phyloP scores from a whole-genome alignment of 2,888 invertebrate species.

The Tipula vernalis region DNA sequence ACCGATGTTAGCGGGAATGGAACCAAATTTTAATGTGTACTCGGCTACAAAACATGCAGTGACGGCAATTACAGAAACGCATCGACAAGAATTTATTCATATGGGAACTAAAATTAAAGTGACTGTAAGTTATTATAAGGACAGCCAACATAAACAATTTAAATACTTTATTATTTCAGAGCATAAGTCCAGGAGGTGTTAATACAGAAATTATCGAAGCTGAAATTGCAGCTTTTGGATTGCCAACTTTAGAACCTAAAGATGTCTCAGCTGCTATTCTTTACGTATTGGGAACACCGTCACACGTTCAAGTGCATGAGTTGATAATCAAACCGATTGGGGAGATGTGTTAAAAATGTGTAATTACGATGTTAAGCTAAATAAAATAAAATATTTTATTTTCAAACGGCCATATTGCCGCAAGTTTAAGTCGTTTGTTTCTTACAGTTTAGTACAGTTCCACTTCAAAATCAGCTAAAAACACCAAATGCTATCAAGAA shows the following conservation, averaged over 20 bases:
- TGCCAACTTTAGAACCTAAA: neutral
- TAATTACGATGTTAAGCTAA: neutral
- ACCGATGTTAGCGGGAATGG: conserved; percentile 21
- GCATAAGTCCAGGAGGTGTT: neutral
- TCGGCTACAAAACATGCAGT: conserved; percentile 26
- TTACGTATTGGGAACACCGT: conserved; percentile 24
- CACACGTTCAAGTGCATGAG: neutral
- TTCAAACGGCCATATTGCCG: no score
- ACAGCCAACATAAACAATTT: no score
- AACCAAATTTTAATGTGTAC: conserved; percentile 22
- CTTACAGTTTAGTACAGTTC: no score
- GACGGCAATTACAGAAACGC: conserved; percentile 23
- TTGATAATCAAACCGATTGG: neutral
- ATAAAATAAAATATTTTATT: no score
- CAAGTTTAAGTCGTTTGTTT: no score
- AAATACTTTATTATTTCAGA: neutral
- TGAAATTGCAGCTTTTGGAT: neutral
- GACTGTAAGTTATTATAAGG: neutral
- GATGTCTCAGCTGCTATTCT: conserved; percentile 27
- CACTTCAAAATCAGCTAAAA: no score
- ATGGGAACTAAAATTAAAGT: no score
- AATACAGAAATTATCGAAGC: neutral
- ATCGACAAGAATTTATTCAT: no score
- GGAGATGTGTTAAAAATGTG: neutral
- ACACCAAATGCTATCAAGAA: no score